Evolutionary conservation across 2,888 invertebrate species (phyloP).

Genomic region (Deroplatys truncata): DNA sequence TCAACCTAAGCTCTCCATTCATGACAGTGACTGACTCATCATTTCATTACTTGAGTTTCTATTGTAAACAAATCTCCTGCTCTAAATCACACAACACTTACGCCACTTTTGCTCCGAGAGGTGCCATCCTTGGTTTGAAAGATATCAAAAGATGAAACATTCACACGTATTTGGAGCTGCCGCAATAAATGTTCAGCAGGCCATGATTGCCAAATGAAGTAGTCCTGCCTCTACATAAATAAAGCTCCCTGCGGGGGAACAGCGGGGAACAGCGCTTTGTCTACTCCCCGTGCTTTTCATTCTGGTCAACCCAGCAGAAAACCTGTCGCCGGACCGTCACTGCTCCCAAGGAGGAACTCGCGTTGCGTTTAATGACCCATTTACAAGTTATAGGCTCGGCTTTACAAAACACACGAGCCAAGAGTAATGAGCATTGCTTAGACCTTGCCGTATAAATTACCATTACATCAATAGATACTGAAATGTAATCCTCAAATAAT

Average conservation of each 20-base stretch:
- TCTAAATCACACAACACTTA: background rate
- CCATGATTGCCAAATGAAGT: constrained; percentile 18
- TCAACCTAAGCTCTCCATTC: too few species aligned
- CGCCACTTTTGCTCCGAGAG: background rate
- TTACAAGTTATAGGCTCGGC: background rate
- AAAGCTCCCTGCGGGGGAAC: background rate
- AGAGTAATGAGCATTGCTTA: background rate
- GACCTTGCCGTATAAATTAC: background rate
- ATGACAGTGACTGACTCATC: too few species aligned
- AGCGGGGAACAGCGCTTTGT: background rate
- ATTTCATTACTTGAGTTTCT: too few species aligned
- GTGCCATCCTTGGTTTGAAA: background rate
- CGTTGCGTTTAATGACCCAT: background rate
- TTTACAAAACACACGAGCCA: background rate
- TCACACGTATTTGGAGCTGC: constrained; percentile 15
- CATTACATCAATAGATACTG: background rate
- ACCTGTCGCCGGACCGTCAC: background rate
- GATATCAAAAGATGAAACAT: constrained; percentile 19
- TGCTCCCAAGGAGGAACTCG: background rate
- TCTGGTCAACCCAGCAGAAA: constrained; percentile 5
- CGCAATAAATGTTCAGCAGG: constrained; percentile 15
- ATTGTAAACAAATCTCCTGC: too few species aligned
- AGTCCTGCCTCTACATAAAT: background rate
- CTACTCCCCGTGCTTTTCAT: constrained; percentile 7
- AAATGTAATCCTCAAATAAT: background rate